phyloP scores from a whole-genome alignment of 2,797 vertebrate genomes.

The Urocyon cinereoargenteus region DNA sequence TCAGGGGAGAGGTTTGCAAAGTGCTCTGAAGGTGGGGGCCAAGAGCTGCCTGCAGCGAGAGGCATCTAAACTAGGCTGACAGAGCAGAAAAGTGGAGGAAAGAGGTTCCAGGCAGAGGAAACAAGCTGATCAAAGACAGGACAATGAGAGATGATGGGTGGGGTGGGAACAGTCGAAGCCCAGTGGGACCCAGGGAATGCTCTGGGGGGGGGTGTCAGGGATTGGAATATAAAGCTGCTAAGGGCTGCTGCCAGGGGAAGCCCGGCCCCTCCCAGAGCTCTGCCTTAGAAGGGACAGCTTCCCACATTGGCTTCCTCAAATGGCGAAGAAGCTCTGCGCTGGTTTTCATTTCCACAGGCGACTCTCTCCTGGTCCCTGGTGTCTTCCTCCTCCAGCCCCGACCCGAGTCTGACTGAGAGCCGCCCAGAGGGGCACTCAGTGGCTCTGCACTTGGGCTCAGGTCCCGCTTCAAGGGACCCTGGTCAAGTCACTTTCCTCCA shows the following conservation, averaged over 20 bases:
- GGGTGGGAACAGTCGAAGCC: neutral
- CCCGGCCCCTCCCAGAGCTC: neutral
- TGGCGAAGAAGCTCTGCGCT: neutral
- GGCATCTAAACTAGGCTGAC: too few species aligned
- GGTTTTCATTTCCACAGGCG: neutral
- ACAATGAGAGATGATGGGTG: too few species aligned
- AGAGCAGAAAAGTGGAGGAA: neutral
- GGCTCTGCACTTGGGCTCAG: neutral
- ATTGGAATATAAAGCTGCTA: neutral
- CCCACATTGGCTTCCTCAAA: neutral
- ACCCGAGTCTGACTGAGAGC: neutral
- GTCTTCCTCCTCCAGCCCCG: too few species aligned
- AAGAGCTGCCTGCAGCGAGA: neutral
- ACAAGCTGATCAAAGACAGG: neutral
- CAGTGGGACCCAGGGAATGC: neutral
- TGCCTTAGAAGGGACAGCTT: neutral
- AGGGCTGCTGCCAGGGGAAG: too few species aligned
- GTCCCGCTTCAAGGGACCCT: neutral
- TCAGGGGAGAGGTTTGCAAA: neutral
- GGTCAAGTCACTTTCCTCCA: neutral
- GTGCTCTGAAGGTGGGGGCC: neutral
- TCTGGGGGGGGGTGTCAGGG: neutral
- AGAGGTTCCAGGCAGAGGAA: neutral
- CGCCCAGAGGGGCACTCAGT: neutral
- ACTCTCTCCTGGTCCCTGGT: neutral